phyloP scores from a whole-genome alignment of 2,888 invertebrate genomes.

The Nemotelus pantherinus region DNA sequence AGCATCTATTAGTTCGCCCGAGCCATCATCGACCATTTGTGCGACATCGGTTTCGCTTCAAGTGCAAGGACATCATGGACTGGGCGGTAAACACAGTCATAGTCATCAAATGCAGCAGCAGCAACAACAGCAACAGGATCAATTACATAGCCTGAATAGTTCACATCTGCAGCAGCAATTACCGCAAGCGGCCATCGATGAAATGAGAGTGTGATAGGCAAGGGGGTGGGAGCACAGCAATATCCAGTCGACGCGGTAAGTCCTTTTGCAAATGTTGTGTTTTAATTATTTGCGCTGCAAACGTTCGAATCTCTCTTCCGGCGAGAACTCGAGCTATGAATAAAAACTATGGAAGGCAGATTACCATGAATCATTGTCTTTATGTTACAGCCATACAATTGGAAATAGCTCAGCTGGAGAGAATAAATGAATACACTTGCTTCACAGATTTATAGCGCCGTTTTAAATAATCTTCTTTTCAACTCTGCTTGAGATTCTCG shows the following conservation, averaged over 20 bases:
- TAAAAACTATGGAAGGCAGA: no score
- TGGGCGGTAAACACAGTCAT: conserved; percentile 44
- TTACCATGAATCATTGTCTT: no score
- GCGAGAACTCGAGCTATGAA: no score
- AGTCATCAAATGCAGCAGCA: conserved; percentile 52
- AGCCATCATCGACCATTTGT: conserved; percentile 40
- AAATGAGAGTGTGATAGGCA: conserved; percentile 88
- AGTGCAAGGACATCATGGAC: conserved; percentile 45
- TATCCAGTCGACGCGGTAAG: conserved; percentile 63
- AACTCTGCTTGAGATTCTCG: no score
- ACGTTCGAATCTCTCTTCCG: no score
- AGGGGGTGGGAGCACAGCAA: conserved; percentile 65
- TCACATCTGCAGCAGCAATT: conserved; percentile 62
- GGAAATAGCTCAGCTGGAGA: no score
- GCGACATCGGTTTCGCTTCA: conserved; percentile 37
- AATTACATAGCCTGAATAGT: conserved; percentile 53
- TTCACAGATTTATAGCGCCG: no score
- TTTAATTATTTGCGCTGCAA: neutral
- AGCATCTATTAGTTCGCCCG: conserved; percentile 56
- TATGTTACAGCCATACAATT: no score
- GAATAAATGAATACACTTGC: no score
- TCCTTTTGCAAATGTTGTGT: conserved; percentile 2
- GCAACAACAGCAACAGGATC: conserved; percentile 65
- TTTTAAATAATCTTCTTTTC: no score
- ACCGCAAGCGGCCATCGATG: conserved; percentile 86